Evolutionary conservation across 2,797 vertebrate species (phyloP).

Genomic region (Ispidina picta): DNA sequence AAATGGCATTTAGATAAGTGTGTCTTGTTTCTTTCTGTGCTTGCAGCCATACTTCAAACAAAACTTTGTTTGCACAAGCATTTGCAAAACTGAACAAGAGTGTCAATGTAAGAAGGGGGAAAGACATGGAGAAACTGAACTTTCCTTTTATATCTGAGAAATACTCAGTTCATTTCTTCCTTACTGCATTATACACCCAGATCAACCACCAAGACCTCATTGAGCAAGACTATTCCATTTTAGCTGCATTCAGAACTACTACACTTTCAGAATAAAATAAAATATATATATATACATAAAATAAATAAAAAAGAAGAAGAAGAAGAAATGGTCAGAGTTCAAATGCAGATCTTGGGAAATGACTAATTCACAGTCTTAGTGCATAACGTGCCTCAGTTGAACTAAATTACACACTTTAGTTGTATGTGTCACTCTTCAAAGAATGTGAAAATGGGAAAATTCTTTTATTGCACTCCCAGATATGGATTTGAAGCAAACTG

Average conservation of each 20-base stretch:
- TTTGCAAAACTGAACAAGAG: not conserved
- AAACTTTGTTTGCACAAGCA: constrained; percentile 28
- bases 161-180: not conserved
- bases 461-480: not conserved
- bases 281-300: not conserved
- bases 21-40: not conserved
- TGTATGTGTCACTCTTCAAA: constrained; percentile 1
- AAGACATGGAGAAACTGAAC: not conserved
- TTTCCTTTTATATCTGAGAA: not conserved
- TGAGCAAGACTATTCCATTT: constrained; percentile 1
- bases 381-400: constrained; percentile 13
- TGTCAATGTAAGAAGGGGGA: not conserved
- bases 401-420: constrained; percentile 8
- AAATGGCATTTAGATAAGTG: constrained; percentile 44
- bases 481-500: constrained; percentile 33
- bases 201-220: not conserved
- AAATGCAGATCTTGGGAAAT: constrained; percentile 38
- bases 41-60: constrained; percentile 18
- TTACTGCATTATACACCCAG: not conserved
- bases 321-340: constrained; percentile 14
- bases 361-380: constrained; percentile 14
- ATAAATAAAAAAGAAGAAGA: not conserved
- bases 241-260: not conserved
- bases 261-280: not conserved
- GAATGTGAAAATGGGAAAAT: constrained; percentile 3